These are phyloP conservation scores for Streblospio benedicti DNA, from an alignment of 1,140 invertebrate species.

Conservation along the genomic window DNA sequence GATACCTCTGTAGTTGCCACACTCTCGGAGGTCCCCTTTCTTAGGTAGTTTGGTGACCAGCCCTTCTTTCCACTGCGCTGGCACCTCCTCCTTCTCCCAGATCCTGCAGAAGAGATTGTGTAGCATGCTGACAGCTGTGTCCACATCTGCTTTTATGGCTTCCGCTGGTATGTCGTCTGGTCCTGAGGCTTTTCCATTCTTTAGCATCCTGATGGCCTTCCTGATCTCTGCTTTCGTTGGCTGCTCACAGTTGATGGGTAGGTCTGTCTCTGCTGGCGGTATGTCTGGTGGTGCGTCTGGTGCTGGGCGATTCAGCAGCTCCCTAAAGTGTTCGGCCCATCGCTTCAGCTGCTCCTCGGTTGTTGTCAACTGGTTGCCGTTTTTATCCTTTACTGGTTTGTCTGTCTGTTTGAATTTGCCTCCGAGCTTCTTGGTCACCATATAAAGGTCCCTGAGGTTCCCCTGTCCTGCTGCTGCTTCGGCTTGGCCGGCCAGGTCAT, in stretches of 20 bases:
- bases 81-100: conserved; percentile 1
- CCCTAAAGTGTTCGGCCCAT: conserved; percentile 1
- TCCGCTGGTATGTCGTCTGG: not conserved
- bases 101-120: not conserved
- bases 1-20: not conserved
- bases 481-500: conserved; percentile 19
- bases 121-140: too few species aligned
- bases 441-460: not conserved
- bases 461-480: conserved; percentile 1
- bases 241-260: not conserved
- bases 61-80: conserved; percentile 20
- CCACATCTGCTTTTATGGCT: not conserved
- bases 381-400: not conserved
- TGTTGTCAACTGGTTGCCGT: not conserved
- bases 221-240: conserved; percentile 1
- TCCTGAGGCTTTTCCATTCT: conserved; percentile 1
- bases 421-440: not conserved
- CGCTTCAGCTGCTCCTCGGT: conserved; percentile 1
- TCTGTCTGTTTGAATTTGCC: not conserved
- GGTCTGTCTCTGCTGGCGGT: not conserved
- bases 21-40: conserved; percentile 4
- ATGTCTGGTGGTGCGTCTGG: not conserved
- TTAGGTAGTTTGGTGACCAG: not conserved
- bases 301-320: conserved; percentile 3
- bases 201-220: not conserved